Evolutionary conservation across 1,140 invertebrate genomes (phyloP), one percentile per base, ranked within the genome.

Genomic region (Chrysopa pallens): DNA sequence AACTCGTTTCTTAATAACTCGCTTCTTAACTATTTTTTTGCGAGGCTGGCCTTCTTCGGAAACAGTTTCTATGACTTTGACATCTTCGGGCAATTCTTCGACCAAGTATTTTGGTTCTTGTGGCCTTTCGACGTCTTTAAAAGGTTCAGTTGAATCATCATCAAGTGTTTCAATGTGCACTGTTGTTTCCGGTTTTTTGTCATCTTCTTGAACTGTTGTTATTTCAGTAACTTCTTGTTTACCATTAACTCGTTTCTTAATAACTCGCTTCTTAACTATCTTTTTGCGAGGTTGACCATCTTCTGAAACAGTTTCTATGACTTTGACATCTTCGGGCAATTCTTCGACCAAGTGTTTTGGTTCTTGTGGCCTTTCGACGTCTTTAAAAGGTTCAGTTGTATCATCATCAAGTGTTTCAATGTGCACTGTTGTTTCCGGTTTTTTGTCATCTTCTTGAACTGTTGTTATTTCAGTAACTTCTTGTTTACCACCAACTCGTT

Each of bases 251-350:
- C 9, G 48, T 35, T 36, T 54, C 50, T 13, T 53, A 42, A 50
- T 46, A 8, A 45, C 47, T n/a, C 47, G 50, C 44, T 52, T 57
- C 11, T 49, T 54, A 4, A 48, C 54, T 42, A 52, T 49, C 39
- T 54, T 56, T 40, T 52, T 50, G 44, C 53, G 54, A 4, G 29
- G 40, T 47, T 54, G 50, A 48, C 54, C 52, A 48, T 62, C 53
- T 45, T 55, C 42, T 31, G 52, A 50, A 13, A 43, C 38, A 38
- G 38, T 47, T 42, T 52, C 50, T 36, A 48, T 44, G 27, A 51
- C 45, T 7, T 45, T 40, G 1, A 50, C 46, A 31, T 52, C 47
- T 44, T 47, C 47, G 5, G 49, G 49, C 1, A 51, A 36, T 44
- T 31, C 29, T 31, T 31, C 29, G 11, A 31, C 11, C 6, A 31